A percentile compares a stretch with the other conserved stretches of the same genome.
These are phyloP conservation scores for Acipenser oxyrinchus DNA, from an alignment of 2,797 vertebrate genomes.

Conservation along the genomic window DNA sequence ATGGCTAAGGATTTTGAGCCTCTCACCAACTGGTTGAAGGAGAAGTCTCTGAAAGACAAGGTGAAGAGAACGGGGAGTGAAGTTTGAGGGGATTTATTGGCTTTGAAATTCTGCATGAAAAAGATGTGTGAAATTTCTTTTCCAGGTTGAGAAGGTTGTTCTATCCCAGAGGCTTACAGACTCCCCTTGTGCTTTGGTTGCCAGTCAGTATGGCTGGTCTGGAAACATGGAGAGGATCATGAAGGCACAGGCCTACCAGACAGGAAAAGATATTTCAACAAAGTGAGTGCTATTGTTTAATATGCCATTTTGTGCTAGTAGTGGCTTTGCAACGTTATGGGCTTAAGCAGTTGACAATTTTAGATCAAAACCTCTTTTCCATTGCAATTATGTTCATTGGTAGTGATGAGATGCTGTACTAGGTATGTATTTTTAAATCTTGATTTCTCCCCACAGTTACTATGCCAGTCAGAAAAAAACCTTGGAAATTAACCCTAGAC, in stretches of 20 bases:
- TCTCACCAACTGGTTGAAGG: conserved; percentile 93
- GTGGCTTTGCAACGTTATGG: background rate
- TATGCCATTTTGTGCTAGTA: background rate
- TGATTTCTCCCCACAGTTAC: conserved; percentile 58
- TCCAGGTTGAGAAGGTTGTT: conserved; percentile 89
- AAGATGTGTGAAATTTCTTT: background rate
- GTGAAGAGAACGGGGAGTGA: conserved; percentile 43
- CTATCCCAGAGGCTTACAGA: conserved; percentile 87
- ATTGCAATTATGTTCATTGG: background rate
- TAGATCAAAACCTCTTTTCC: too few relatives aligned
- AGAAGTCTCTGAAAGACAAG: conserved; percentile 87
- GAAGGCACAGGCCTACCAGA: conserved; percentile 98
- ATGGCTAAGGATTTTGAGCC: conserved; percentile 93
- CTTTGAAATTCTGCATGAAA: too few relatives aligned
- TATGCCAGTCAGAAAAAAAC: conserved; percentile 98
- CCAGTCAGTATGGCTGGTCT: conserved; percentile 97
- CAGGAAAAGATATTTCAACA: conserved; percentile 95
- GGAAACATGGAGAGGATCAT: conserved; percentile 99
- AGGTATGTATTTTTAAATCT: background rate
- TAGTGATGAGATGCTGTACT: too few relatives aligned
- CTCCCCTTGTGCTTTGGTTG: conserved; percentile 89
- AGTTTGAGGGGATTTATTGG: too few relatives aligned
- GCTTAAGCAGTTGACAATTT: background rate
- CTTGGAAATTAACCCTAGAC: conserved; percentile 93
- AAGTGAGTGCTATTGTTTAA: conserved; percentile 59